These are phyloP conservation scores for Anabacerthia variegaticeps DNA, from an alignment of 2,797 vertebrate species.

Conservation along the genomic window DNA sequence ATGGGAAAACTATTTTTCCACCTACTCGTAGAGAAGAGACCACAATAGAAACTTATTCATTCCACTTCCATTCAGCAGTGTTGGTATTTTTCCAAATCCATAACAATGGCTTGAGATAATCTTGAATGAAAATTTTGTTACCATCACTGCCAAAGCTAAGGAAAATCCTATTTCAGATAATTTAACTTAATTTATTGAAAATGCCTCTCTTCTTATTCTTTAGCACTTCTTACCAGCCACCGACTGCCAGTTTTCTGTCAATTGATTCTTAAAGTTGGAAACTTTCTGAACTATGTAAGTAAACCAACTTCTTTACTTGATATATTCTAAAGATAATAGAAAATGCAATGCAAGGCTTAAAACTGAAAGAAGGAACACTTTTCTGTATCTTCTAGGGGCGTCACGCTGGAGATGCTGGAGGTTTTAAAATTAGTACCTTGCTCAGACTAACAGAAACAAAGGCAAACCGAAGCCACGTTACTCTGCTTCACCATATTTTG, in stretches of 20 bases:
- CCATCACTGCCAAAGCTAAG: background rate
- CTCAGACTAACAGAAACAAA: slow-evolving; percentile 92
- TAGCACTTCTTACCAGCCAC: slow-evolving; percentile 85
- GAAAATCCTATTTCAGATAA: background rate
- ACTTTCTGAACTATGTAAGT: slow-evolving; percentile 97
- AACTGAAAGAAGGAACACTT: background rate
- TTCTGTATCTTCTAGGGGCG: slow-evolving; percentile 83
- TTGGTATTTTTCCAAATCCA: background rate
- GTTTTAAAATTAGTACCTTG: slow-evolving; percentile 92
- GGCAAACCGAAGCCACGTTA: slow-evolving; percentile 90
- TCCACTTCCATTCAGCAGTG: background rate
- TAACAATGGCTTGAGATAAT: background rate
- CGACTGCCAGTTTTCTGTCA: slow-evolving; percentile 89
- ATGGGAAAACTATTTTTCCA: background rate
- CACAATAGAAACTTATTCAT: background rate
- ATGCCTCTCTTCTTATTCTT: background rate
- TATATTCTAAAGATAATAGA: background rate
- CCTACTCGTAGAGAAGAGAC: background rate
- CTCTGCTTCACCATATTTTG: slow-evolving; percentile 91
- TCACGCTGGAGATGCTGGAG: slow-evolving; percentile 90
- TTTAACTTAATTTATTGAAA: background rate
- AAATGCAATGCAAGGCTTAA: background rate
- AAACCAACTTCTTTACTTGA: background rate
- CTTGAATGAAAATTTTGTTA: slow-evolving; percentile 5
- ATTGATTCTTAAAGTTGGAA: slow-evolving; percentile 91